Evolutionary conservation across 2,888 invertebrate species (phyloP).

Genomic region (Sabellastarte sp.): DNA sequence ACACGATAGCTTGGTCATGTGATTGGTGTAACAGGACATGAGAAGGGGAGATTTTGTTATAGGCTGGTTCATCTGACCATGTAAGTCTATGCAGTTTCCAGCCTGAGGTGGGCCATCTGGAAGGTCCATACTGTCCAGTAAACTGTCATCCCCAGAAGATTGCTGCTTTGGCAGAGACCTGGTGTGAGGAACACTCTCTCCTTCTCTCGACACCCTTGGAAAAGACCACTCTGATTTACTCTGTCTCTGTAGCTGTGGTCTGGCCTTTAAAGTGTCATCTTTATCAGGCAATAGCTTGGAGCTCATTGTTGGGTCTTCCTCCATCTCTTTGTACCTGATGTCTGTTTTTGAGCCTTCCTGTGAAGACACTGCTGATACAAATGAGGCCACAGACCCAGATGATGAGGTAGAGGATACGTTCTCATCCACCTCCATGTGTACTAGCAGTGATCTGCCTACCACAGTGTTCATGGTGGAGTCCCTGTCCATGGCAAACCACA

Average conservation of each 20-base stretch:
- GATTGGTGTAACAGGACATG: slow-evolving; percentile 91
- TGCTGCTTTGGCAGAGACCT: too few species aligned
- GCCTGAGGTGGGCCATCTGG: neutral
- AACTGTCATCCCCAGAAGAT: too few species aligned
- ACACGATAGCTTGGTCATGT: slow-evolving; percentile 75
- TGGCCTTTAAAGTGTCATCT: too few species aligned
- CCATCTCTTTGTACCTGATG: neutral
- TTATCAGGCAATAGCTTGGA: neutral
- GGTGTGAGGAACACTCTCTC: neutral
- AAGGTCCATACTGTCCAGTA: too few species aligned
- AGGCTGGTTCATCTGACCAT: slow-evolving; percentile 88
- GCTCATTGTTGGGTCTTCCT: neutral
- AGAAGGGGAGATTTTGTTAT: slow-evolving; percentile 90
- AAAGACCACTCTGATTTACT: too few species aligned
- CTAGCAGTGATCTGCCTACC: neutral
- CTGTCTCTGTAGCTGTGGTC: too few species aligned
- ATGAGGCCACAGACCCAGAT: slow-evolving; percentile 52
- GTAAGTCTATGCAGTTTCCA: slow-evolving; percentile 72
- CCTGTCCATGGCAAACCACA: neutral
- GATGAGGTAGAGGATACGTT: neutral
- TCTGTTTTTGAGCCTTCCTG: neutral
- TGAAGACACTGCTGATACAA: slow-evolving; percentile 84
- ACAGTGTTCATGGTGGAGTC: neutral
- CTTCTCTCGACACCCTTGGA: neutral
- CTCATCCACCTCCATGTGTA: neutral